Base-by-base conservation (phyloP, 2,888 invertebrate species). In the Stegophylla sp. region DNA sequence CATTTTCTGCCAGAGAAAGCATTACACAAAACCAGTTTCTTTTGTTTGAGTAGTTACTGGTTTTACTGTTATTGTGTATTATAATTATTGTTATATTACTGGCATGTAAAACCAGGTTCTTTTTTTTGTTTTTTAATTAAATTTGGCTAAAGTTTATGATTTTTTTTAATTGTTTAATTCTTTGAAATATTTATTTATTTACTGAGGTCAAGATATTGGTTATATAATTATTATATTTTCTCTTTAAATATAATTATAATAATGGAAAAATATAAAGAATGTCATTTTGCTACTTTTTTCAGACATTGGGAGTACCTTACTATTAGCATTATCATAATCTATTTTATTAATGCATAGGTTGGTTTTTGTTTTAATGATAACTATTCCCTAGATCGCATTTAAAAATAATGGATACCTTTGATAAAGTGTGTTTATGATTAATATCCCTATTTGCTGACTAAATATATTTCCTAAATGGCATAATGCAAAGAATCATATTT, bases 11-110 rank as follows among this genome's bases (percentile, higher is more conserved):
- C 0, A n/a, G 51, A 13, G 64, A 53, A 75, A 75, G 53, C 41
- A 75, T 66, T 75, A 12, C 45, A 74, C 45, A 13, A 63, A 34
- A 75, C 64, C 75, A 64, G 51, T 64, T 75, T 66, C 75, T 66
- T 75, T 75, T 75, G 75, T 75, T 75, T 66, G n/a, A 61, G 41
- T 51, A 13, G 75, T 66, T 75, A 48, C 75, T 66, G 51, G 75
- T 75, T 75, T 64, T 75, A 75, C 75, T 66, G 64, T 75, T 75
- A 66, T 53, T 51, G 51, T 66, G 51, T 53, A 66, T 66, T 64
- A 43, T 66, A 53, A 51, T 74, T 64, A 51, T 66, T 34, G 28
- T 73, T 66, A 23, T 64, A 64, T 64, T 41, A 66, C 12, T 64
- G 51, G 41, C 51, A 53, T n/a, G 63, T 64, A 41, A 75, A 75